Percentiles rank a stretch among this genome's conserved stretches.
phyloP scores from a whole-genome alignment of 2,113 vertebrate species.

The Tretioscincus oriximinensis region DNA sequence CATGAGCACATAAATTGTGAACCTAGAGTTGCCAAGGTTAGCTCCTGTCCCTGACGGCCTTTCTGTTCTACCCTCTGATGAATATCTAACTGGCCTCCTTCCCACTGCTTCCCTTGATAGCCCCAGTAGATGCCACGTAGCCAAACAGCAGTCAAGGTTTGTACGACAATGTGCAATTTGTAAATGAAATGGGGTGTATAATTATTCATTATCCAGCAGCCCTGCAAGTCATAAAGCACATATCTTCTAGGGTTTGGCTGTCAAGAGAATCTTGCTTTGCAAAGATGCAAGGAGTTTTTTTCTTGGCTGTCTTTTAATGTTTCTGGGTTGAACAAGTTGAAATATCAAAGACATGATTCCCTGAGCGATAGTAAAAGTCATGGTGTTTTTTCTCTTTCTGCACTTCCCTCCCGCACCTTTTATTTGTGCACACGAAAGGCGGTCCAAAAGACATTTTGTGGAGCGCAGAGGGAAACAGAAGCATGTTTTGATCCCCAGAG shows the following conservation, averaged over 20 bases:
- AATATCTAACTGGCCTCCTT: neutral
- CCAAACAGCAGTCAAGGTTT: neutral
- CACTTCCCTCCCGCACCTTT: neutral
- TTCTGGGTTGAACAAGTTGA: neutral
- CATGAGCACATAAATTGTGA: neutral
- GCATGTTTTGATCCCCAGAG: no score
- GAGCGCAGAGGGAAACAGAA: no score
- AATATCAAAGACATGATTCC: neutral
- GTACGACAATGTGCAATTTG: neutral
- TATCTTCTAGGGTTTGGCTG: neutral
- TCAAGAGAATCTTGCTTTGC: neutral
- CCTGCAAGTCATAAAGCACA: neutral
- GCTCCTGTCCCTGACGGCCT: neutral
- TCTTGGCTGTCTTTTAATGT: neutral
- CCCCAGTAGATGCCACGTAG: neutral
- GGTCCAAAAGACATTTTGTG: no score
- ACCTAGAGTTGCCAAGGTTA: neutral
- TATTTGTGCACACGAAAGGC: neutral
- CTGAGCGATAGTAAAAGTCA: neutral
- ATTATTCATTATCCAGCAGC: neutral
- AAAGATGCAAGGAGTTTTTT: neutral
- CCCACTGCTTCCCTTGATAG: neutral
- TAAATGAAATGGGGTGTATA: constrained; percentile 1
- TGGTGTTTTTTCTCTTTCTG: neutral
- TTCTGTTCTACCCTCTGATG: no score